Evolutionary conservation across 2,113 vertebrate genomes (phyloP), one percentile per base, ranked within the genome.

Genomic region (Podocnemis expansa): DNA sequence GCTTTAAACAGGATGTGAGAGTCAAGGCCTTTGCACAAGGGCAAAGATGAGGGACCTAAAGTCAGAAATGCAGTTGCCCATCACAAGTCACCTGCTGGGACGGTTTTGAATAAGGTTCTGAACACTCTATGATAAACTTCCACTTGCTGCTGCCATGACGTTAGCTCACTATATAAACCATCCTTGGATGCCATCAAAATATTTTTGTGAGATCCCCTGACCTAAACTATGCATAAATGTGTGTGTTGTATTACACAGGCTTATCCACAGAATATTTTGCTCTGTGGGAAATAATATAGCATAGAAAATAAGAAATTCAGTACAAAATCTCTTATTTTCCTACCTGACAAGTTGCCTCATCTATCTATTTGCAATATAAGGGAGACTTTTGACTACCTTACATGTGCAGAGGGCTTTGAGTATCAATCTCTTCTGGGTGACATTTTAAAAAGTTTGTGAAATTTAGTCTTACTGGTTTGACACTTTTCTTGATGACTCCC

Each of bases 401-500:
- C 10, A n/a, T 0, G 0, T 49, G 19, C 1, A 2, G 10, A 31
- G 70, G 41, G 38, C 89, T 92, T 91, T 49, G 51, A 89, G n/a
- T 75, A 84, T 10, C 11, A 38, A 6, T 56, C 87, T 94, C 91
- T 55, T 78, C 78, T 63, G 9, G 54, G 31, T 58, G 88, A 63
- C 67, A 84, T 92, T 86, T 89, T 10, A 78, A 89, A 93, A 67
- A 54, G 5, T 75, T 95, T 87, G 87, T n/a, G 82, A 88, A 89
- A 88, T 55, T 41, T 51, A 84, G n/a, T 89, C 83, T 19, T 41
- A 79, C 31, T 27, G 12, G 10, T 58, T 92, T 5, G 1, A 21
- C 45, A 89, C 0, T 79, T 88, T 95, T n/a, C 60, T 73, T 63
- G 29, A 49, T 38, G 60, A 12, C 19, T 73, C 12, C 80, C 88